Conservation (phyloP, 92 coral and sea anemone genomes). For the Zoanthus sansibaricus region DNA sequence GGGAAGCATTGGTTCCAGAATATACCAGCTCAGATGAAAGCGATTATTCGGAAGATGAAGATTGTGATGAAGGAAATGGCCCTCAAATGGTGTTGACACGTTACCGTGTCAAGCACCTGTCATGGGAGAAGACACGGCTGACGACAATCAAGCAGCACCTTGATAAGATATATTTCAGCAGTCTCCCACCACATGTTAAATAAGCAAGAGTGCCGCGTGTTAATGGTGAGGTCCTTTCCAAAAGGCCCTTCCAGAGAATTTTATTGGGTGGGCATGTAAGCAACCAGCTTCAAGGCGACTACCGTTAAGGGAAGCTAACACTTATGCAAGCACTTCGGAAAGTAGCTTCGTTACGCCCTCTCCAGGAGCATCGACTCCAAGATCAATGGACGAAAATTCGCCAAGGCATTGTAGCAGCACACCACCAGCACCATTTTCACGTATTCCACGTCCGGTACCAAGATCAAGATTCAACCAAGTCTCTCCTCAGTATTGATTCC, state of each 20-base stretch:
- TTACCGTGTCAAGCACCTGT: slow-evolving; percentile 48
- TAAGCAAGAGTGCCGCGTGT: slow-evolving; percentile 31
- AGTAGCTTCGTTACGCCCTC: not conserved
- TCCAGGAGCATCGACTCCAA: too few relatives aligned
- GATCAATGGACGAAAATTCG: not conserved
- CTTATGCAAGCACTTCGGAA: too few relatives aligned
- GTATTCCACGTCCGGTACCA: not conserved
- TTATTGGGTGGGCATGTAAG: slow-evolving; percentile 48
- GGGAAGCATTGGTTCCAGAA: too few relatives aligned
- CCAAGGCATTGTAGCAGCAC: not conserved
- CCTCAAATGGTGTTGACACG: not conserved
- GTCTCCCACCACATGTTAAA: slow-evolving; percentile 27
- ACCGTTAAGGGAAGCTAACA: not conserved
- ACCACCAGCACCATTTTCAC: slow-evolving; percentile 16
- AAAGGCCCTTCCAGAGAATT: slow-evolving; percentile 30
- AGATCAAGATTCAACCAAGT: slow-evolving; percentile 7
- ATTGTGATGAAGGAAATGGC: slow-evolving; percentile 19
- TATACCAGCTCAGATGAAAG: too few relatives aligned
- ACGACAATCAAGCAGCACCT: slow-evolving; percentile 38
- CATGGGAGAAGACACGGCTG: slow-evolving; percentile 54
- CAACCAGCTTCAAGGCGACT: slow-evolving; percentile 8
- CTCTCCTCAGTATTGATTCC: not conserved
- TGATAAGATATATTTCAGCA: slow-evolving; percentile 36
- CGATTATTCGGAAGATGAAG: slow-evolving; percentile 28
- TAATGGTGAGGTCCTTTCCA: slow-evolving; percentile 9